Percentiles rank a stretch among this genome's conserved stretches.
These are phyloP conservation scores for Melanostoma mellinum DNA, from an alignment of 2,888 invertebrate genomes.

Conservation along the genomic window DNA sequence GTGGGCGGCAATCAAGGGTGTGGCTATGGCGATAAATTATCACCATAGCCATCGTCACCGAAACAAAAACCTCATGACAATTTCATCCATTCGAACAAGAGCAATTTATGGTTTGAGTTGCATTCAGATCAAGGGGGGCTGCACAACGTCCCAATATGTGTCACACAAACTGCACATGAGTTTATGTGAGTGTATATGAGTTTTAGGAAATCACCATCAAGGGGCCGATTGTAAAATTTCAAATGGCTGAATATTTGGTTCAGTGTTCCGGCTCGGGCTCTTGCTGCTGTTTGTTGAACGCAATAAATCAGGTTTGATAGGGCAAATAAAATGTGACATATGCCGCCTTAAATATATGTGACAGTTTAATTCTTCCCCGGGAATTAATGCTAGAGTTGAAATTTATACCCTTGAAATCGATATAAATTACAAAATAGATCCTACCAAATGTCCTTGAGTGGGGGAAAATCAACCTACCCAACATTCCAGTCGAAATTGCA, in stretches of 20 bases:
- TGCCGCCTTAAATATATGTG: conserved; percentile 76
- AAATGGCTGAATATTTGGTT: conserved; percentile 67
- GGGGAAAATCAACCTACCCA: conserved; percentile 31
- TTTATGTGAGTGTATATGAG: conserved; percentile 36
- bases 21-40: conserved; percentile 70
- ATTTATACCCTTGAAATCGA: conserved; percentile 72
- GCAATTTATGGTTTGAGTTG: conserved; percentile 71
- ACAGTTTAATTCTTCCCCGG: conserved; percentile 75
- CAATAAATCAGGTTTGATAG: conserved; percentile 76
- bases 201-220: conserved; percentile 72
- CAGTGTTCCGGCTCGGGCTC: conserved; percentile 45
- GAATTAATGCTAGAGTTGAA: conserved; percentile 72
- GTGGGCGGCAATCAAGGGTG: conserved; percentile 61
- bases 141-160: conserved; percentile 25
- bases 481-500: conserved; percentile 48
- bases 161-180: conserved; percentile 37
- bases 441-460: conserved; percentile 46
- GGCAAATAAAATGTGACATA: conserved; percentile 75
- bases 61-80: conserved; percentile 73
- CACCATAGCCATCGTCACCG: conserved; percentile 72
- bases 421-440: conserved; percentile 71
- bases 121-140: conserved; percentile 48
- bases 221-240: conserved; percentile 72
- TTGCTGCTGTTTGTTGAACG: conserved; percentile 55
- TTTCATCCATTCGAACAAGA: conserved; percentile 72